Percentiles rank a stretch among this genome's conserved stretches.
Evolutionary conservation across 2,888 invertebrate genomes (phyloP).

Genomic region (Scrobipalpa costella): DNA sequence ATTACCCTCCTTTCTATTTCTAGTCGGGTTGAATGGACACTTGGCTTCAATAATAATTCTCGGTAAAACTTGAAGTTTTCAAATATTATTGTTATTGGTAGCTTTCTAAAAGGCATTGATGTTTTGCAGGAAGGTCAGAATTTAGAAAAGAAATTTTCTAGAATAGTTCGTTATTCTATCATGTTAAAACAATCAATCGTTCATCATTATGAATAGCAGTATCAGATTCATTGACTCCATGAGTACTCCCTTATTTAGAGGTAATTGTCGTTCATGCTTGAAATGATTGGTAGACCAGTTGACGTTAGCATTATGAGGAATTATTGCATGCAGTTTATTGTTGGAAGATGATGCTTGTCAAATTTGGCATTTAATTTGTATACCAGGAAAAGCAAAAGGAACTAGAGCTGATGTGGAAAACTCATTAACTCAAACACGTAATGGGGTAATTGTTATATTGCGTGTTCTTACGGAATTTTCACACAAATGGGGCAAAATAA

Average conservation of each 20-base stretch:
- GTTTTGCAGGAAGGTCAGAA: too few species aligned
- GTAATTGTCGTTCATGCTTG: too few species aligned
- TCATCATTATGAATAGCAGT: too few species aligned
- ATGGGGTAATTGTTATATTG: constrained; percentile 18
- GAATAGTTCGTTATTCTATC: not conserved
- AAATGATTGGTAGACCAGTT: too few species aligned
- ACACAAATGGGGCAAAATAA: constrained; percentile 14
- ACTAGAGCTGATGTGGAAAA: constrained; percentile 11
- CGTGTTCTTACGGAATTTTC: constrained; percentile 20
- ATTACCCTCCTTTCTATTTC: constrained; percentile 19
- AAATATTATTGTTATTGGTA: not conserved
- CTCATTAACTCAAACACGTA: constrained; percentile 17
- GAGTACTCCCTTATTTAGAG: too few species aligned
- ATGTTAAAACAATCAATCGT: too few species aligned
- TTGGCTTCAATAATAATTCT: constrained; percentile 5
- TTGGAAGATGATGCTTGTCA: too few species aligned
- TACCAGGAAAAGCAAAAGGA: not conserved
- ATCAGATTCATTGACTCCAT: too few species aligned
- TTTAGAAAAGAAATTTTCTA: not conserved
- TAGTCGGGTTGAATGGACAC: constrained; percentile 6
- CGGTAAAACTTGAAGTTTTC: constrained; percentile 1
- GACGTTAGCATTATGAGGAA: too few species aligned
- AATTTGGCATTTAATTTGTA: not conserved
- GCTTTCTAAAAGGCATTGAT: not conserved
- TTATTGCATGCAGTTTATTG: too few species aligned